A percentile compares a stretch with the other conserved stretches of the same genome.
Conservation (phyloP, 2,113 vertebrate genomes). For the Xenotilapia longispinis region DNA sequence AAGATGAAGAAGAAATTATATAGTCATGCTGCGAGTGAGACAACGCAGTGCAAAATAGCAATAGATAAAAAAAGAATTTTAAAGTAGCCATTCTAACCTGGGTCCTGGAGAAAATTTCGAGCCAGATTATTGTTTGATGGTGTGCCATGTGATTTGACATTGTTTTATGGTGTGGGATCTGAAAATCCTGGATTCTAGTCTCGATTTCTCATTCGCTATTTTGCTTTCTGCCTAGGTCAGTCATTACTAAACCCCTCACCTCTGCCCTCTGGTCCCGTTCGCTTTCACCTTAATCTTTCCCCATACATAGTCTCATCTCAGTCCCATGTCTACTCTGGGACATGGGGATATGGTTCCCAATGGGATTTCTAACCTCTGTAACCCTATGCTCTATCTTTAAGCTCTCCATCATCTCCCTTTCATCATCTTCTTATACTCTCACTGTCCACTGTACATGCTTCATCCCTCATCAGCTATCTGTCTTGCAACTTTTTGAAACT, state of each 20-base stretch:
- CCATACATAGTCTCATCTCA: neutral
- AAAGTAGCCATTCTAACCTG: neutral
- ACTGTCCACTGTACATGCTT: neutral
- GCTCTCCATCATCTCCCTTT: constrained; percentile 16
- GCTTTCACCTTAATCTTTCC: constrained; percentile 15
- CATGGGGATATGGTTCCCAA: constrained; percentile 39
- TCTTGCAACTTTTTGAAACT: constrained; percentile 5
- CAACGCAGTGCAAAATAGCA: neutral
- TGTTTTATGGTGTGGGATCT: neutral
- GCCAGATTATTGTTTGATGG: neutral
- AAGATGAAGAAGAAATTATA: neutral
- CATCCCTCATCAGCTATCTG: neutral
- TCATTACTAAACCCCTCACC: neutral
- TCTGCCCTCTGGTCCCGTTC: neutral
- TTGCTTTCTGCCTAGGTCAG: neutral
- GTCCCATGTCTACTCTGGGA: constrained; percentile 3
- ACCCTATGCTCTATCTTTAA: constrained; percentile 16
- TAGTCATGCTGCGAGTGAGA: neutral
- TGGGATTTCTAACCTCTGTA: constrained; percentile 27
- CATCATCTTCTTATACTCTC: neutral
- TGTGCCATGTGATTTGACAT: neutral
- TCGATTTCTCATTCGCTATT: neutral
- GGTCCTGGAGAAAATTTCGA: neutral
- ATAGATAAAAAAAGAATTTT: neutral
- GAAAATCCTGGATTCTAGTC: neutral